A percentile compares a stretch with the other conserved stretches of the same genome.
Conservation (phyloP, 2,113 vertebrate species). For the Narcine bancroftii region DNA sequence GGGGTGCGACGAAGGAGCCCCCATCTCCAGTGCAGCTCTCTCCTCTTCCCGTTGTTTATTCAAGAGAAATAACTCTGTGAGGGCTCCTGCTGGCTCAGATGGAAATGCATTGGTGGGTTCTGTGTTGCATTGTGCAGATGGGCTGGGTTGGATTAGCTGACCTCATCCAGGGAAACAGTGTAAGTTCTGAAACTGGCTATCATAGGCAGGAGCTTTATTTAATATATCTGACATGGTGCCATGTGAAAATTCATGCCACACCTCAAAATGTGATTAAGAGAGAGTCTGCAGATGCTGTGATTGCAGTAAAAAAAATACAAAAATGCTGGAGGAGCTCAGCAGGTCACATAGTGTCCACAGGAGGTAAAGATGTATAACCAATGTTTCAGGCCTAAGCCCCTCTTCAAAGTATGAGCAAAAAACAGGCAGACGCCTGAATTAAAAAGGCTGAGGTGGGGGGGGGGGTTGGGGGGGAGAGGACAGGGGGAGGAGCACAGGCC, state of each 20-base stretch:
- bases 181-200: not conserved
- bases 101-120: not conserved
- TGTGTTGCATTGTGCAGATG: not conserved
- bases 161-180: not conserved
- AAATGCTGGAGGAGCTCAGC: no score
- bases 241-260: not conserved
- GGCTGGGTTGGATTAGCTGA: not conserved
- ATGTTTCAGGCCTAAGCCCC: no score
- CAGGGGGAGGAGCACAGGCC: no score
- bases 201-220: not conserved
- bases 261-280: not conserved
- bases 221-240: not conserved
- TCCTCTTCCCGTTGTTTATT: not conserved
- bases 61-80: not conserved
- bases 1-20: not conserved
- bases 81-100: slow-evolving; percentile 12
- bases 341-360: no score
- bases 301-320: no score
- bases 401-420: no score
- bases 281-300: no score
- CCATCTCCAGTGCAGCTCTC: not conserved
- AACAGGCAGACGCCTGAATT: no score
- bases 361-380: no score
- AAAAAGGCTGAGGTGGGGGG: no score
- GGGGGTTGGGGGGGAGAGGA: no score